Percentiles rank a stretch among this genome's conserved stretches.
Evolutionary conservation across 2,113 vertebrate genomes (phyloP).

Genomic region (Zosterops japonicus): DNA sequence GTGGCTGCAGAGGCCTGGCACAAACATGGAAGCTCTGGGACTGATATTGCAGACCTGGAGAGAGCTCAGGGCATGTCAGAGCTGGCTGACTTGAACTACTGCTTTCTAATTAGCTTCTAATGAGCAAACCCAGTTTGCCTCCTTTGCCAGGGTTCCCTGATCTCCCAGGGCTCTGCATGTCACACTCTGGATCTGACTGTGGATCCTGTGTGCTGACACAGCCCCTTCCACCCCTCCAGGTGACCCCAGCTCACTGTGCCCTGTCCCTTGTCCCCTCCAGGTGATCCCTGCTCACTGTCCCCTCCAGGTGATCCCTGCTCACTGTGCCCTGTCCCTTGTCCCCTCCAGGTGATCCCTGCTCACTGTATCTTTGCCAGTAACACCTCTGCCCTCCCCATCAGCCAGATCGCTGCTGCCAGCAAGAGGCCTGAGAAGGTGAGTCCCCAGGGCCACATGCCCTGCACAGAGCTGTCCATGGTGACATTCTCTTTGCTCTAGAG

Average conservation of each 20-base stretch:
- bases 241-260: slow-evolving; percentile 28
- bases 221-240: neutral
- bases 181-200: accelerated
- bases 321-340: neutral
- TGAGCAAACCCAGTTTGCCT: neutral
- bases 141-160: neutral
- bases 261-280: slow-evolving; percentile 55
- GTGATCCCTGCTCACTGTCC: slow-evolving; percentile 74
- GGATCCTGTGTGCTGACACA: neutral
- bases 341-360: slow-evolving; percentile 65
- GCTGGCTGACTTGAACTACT: neutral
- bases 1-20: neutral
- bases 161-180: neutral
- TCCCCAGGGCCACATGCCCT: neutral
- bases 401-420: slow-evolving; percentile 89
- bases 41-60: accelerated
- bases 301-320: slow-evolving; percentile 58
- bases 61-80: neutral
- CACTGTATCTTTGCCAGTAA: slow-evolving; percentile 94
- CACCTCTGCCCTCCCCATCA: slow-evolving; percentile 94
- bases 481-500: neutral
- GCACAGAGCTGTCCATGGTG: neutral
- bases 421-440: slow-evolving; percentile 94
- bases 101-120: neutral
- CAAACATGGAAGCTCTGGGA: neutral